Evolutionary conservation across 1,140 invertebrate genomes (phyloP), one percentile per base, ranked within the genome.

Genomic region (Papilio polyxenes): DNA sequence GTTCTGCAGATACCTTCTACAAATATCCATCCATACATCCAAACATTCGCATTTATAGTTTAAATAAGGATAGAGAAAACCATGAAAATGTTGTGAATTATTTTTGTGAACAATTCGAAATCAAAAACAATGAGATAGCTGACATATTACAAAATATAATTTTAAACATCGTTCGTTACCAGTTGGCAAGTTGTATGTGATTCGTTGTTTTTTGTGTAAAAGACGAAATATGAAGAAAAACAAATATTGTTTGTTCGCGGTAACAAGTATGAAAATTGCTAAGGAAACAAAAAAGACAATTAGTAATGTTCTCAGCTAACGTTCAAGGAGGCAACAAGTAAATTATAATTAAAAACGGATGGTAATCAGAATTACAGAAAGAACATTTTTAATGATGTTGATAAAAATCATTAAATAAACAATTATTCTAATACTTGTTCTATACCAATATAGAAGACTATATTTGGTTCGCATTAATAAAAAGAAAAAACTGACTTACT

Each of bases 171-270:
- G 31, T 72, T 15, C 23, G 31, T 72, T 72, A 37, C 31, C 23
- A 13, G 23, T 72, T 37, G 3, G 31, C 3, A 72, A 72, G 31
- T 72, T 72, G 65, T 31, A 72, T 72, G 65, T 37, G 65, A 72
- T 72, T 40, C 65, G 37, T 72, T 23, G 65, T 37, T 72, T 72
- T 72, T 72, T 72, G 11, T 72, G 13, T 15, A 37, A 37, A 40
- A 72, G 11, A 72, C 65, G 65, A 72, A 72, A 72, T 72, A 37
- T 72, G 31, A 72, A 37, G 31, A 72, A 72, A 72, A 37, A 72
- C 65, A 72, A 40, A 72, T 65, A 31, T 31, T 31, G 13, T 31
- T 65, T 65, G 62, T 31, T 65, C 4, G 62, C 11, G 62, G 62
- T 31, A 11, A 9, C n/a, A 65, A 65, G 8, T 31, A 37, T 65